These are phyloP conservation scores for Monomorium pharaonis DNA, from an alignment of 1,140 invertebrate genomes.

Conservation along the genomic window DNA sequence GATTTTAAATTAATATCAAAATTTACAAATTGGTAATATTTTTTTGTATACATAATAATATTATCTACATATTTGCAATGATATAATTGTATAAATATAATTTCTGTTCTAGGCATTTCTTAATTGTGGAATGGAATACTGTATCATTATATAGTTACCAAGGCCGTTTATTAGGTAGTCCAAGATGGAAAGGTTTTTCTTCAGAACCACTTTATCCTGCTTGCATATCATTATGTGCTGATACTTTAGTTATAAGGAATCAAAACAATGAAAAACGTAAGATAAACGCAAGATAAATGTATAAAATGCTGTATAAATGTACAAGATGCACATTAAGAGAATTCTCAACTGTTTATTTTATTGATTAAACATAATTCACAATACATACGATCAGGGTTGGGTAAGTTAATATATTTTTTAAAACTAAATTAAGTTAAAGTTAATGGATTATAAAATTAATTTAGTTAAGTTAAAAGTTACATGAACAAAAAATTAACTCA, in stretches of 20 bases:
- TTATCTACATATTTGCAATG: not conserved
- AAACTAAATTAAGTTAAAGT: too few species aligned
- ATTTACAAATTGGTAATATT: too few species aligned
- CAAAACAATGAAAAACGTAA: slow-evolving; percentile 92
- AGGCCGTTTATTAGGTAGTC: slow-evolving; percentile 91
- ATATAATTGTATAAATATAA: slow-evolving; percentile 10
- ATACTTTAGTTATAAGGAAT: slow-evolving; percentile 94
- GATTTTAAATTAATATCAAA: too few species aligned
- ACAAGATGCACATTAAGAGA: too few species aligned
- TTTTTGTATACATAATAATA: too few species aligned
- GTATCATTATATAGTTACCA: slow-evolving; percentile 95
- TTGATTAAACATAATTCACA: too few species aligned
- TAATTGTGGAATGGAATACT: slow-evolving; percentile 91
- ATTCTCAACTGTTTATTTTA: too few species aligned
- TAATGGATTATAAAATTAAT: too few species aligned
- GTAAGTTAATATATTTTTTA: too few species aligned
- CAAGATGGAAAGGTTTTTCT: slow-evolving; percentile 92
- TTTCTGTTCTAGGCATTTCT: slow-evolving; percentile 90
- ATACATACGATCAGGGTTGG: too few species aligned
- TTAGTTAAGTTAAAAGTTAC: too few species aligned
- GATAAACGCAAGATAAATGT: slow-evolving; percentile 58
- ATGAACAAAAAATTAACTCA: too few species aligned
- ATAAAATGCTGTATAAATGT: not conserved
- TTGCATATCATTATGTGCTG: slow-evolving; percentile 91
- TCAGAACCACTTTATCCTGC: slow-evolving; percentile 88